Base-by-base conservation (phyloP, 1,140 invertebrate species). In the Aphaenogaster ashmeadi region DNA sequence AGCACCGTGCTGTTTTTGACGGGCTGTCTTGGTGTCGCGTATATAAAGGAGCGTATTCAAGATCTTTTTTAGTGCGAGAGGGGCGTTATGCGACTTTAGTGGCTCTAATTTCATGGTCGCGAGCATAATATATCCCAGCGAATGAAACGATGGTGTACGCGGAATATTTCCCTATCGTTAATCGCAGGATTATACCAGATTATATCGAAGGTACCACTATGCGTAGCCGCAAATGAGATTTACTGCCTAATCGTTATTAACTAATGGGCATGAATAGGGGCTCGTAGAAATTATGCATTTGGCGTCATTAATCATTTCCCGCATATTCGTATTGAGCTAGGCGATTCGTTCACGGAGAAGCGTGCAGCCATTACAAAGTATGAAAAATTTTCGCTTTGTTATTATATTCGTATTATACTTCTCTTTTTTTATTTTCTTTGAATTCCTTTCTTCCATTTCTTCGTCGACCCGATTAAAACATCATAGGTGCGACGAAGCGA, bases 121-220 rank as follows among this genome's bases (percentile, higher is more conserved):
- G 33, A 74, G 13, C n/a, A 27, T 74, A 84, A 84, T 50, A 44
- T 41, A 69, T 60, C 52, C 4, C 33, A 21, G 54, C 69, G 69
- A 75, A 62, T 74, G 27, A 60, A 84, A 84, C 54, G 80, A 62
- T 54, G 18, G 41, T 18, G 27, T 18, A 11, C 52, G 41, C 38
- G 80, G 54, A 83, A 84, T 84, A 62, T 64, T 75, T 84, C 69
- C 27, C 80, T 84, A 75, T 84, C 80, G 80, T 84, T 84, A 84
- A 62, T 84, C 80, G 80, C 62, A 62, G 69, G 69, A 84, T 84
- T 74, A 74, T 36, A 58, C 15, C 38, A 69, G 64, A 50, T 54
- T 81, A 44, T 33, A 69, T 69, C 41, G 80, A 84, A 84, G 58
- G 54, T 74, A 74, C 52, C 69, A 47, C 41, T 75, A 60, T 38